A percentile compares a stretch with the other conserved stretches of the same genome.
These are phyloP conservation scores for Hippoglossus stenolepis DNA, from an alignment of 2,113 vertebrate species.

Conservation along the genomic window DNA sequence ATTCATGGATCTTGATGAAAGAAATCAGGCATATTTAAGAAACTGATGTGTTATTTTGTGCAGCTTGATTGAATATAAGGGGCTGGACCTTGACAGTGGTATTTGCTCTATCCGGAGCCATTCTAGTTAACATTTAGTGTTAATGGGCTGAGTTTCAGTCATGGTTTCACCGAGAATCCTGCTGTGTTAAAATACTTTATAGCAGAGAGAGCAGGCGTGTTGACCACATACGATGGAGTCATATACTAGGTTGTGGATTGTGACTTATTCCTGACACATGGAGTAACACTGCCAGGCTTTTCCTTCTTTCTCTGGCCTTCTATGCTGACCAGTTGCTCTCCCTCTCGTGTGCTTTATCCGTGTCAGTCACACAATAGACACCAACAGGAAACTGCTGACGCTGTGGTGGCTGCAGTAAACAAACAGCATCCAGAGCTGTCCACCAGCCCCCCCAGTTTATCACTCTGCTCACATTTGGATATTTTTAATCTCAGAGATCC, in stretches of 20 bases:
- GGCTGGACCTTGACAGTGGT: no score
- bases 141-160: no score
- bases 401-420: constrained; percentile 25
- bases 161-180: no score
- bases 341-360: constrained; percentile 27
- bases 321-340: constrained; percentile 52
- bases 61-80: no score
- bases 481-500: no score
- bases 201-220: no score
- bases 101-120: no score
- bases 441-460: constrained; percentile 19
- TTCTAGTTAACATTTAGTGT: no score
- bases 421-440: constrained; percentile 55
- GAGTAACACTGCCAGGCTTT: constrained; percentile 20
- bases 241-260: not conserved
- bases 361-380: constrained; percentile 40
- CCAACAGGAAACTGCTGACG: constrained; percentile 62
- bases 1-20: no score
- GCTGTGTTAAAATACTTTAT: no score
- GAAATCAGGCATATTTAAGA: no score
- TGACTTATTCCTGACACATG: not conserved
- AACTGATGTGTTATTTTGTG: no score
- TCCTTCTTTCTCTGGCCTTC: constrained; percentile 53
- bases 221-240: not conserved
- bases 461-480: not conserved